Percentiles rank a stretch among this genome's conserved stretches.
phyloP scores from a whole-genome alignment of 2,113 vertebrate genomes.

The Alouatta palliata region DNA sequence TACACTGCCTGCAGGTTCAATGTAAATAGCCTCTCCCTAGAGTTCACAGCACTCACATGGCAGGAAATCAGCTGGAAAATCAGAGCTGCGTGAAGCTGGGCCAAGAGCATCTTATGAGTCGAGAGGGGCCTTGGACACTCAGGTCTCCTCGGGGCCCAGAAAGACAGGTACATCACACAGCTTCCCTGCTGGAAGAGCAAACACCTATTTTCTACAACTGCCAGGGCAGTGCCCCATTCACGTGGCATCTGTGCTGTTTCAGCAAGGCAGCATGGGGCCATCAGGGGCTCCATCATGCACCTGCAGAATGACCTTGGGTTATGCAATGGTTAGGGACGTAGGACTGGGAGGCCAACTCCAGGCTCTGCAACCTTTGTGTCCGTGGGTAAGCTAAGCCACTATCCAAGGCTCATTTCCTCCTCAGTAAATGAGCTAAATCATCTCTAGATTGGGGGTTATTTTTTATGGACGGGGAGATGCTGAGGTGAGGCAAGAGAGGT shows the following conservation, averaged over 20 bases:
- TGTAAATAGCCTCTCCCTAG: background rate
- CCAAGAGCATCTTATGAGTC: background rate
- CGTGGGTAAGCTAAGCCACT: background rate
- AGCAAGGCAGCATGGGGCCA: background rate
- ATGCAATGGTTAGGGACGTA: background rate
- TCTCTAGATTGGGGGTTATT: background rate
- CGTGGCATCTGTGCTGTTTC: too few species aligned
- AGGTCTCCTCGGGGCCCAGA: background rate
- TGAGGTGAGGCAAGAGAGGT: background rate
- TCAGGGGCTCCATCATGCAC: too few species aligned
- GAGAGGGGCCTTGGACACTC: background rate
- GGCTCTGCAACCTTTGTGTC: background rate
- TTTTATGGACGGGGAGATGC: background rate
- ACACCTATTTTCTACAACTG: too few species aligned
- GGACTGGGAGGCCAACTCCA: too few species aligned
- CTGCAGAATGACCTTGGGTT: too few species aligned
- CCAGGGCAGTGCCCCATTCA: background rate
- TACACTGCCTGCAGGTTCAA: background rate
- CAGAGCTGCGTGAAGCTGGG: background rate
- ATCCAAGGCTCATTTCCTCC: background rate
- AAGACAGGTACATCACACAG: rapidly evolving
- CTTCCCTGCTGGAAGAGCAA: background rate
- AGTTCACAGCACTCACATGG: too few species aligned
- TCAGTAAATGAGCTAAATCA: background rate
- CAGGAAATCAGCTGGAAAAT: background rate